Evolutionary conservation across 2,888 invertebrate species (phyloP).

Genomic region (Eurytoma adleriae): DNA sequence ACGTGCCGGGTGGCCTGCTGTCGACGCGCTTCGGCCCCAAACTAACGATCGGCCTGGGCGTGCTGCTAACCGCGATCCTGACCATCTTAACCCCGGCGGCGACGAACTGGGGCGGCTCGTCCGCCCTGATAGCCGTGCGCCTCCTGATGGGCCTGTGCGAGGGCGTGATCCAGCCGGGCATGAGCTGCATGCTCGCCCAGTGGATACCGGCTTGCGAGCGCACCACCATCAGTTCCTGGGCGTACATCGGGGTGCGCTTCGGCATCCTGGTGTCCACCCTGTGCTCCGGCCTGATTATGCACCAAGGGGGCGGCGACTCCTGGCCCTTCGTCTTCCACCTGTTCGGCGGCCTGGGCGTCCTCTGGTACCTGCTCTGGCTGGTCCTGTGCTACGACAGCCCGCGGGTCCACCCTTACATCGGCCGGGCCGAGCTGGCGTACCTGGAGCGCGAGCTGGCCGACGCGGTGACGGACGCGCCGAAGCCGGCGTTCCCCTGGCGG

Average conservation of each 20-base stretch:
- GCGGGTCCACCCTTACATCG: conserved; percentile 67
- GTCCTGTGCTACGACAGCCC: conserved; percentile 65
- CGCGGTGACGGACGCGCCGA: conserved; percentile 37
- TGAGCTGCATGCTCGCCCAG: conserved; percentile 85
- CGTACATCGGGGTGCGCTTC: conserved; percentile 85
- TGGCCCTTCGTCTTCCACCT: conserved; percentile 88
- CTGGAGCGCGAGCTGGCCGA: conserved; percentile 58
- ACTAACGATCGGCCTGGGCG: conserved; percentile 86
- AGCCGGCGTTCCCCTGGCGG: conserved; percentile 56
- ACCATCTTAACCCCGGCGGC: conserved; percentile 86
- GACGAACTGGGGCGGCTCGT: conserved; percentile 81
- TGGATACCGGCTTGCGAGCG: conserved; percentile 87
- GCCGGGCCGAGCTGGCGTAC: conserved; percentile 63
- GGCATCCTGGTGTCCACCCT: conserved; percentile 80
- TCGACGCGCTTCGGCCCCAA: conserved; percentile 89
- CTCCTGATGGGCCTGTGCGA: conserved; percentile 88
- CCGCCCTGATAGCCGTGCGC: conserved; percentile 82
- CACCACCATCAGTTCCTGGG: conserved; percentile 84
- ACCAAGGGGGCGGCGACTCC: conserved; percentile 76
- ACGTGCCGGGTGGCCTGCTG: conserved; percentile 86
- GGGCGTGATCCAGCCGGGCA: conserved; percentile 88
- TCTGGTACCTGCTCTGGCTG: conserved; percentile 85
- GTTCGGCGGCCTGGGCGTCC: conserved; percentile 83
- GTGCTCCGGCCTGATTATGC: conserved; percentile 80
- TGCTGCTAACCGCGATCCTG: conserved; percentile 86